A percentile compares a stretch with the other conserved stretches of the same genome.
These are phyloP conservation scores for Rallus crepitans DNA, from an alignment of 2,797 vertebrate genomes.

Conservation along the genomic window DNA sequence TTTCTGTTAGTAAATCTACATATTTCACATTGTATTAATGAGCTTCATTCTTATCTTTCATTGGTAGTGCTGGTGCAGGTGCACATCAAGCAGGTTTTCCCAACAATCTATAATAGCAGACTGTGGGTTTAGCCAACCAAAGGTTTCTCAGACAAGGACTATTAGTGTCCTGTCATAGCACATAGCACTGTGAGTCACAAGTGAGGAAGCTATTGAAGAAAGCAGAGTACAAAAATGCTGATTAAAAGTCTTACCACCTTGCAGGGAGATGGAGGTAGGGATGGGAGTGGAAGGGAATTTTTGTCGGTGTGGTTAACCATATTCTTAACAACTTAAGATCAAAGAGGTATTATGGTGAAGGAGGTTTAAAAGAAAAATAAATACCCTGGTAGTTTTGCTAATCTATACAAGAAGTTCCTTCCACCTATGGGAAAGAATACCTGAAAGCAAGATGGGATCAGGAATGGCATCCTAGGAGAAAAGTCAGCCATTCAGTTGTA, in stretches of 20 bases:
- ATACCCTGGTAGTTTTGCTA: neutral
- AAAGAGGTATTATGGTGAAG: neutral
- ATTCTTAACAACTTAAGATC: neutral
- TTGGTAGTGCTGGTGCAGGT: neutral
- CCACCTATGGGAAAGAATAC: neutral
- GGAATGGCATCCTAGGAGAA: neutral
- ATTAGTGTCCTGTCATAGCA: neutral
- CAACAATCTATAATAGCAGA: neutral
- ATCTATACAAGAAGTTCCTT: neutral
- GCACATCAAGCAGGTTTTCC: neutral
- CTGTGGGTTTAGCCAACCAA: neutral
- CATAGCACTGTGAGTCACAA: accelerated
- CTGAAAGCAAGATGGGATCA: neutral
- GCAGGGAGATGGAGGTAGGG: neutral
- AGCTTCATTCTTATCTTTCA: neutral
- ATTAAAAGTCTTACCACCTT: neutral
- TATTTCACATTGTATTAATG: neutral
- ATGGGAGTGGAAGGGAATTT: neutral
- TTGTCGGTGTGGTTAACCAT: neutral
- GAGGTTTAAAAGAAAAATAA: neutral
- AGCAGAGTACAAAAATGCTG: neutral
- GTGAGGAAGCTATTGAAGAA: neutral
- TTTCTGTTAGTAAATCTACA: neutral
- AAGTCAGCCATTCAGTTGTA: neutral
- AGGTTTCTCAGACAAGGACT: neutral